A percentile compares a stretch with the other conserved stretches of the same genome.
These are phyloP conservation scores for Pediacus dermestoides DNA, from an alignment of 2,888 invertebrate species.

Conservation along the genomic window DNA sequence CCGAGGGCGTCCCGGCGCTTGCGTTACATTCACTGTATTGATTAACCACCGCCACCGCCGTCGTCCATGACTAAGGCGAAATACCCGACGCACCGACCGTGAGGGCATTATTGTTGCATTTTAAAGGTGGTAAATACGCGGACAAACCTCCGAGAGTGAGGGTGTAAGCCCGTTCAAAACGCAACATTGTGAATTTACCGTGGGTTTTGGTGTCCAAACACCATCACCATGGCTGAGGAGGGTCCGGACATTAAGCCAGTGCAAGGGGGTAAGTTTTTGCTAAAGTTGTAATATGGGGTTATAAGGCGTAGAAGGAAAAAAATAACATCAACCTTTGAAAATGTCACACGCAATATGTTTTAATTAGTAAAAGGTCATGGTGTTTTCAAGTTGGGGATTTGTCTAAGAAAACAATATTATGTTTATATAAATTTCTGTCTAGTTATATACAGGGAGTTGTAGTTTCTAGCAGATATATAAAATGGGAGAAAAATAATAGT, in stretches of 20 bases:
- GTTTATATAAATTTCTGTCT: no score
- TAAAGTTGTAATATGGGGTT: no score
- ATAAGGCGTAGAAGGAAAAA: no score
- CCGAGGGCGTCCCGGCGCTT: conserved; percentile 25
- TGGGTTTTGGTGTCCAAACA: conserved; percentile 14
- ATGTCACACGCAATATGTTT: no score
- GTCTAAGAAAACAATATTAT: no score
- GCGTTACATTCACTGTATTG: conserved; percentile 28
- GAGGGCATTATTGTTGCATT: conserved; percentile 7
- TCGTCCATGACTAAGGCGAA: conserved; percentile 31
- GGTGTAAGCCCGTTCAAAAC: conserved; percentile 17
- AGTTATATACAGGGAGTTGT: no score
- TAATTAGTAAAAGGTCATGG: no score
- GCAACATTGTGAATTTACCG: conserved; percentile 7
- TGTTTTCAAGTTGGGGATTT: no score
- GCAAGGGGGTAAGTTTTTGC: conserved; percentile 49
- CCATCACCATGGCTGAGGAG: conserved; percentile 52
- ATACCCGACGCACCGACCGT: conserved; percentile 18
- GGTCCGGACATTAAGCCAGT: conserved; percentile 60
- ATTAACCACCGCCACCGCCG: conserved; percentile 21
- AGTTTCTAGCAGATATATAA: no score
- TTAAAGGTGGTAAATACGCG: conserved; percentile 4
- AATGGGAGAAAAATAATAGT: no score
- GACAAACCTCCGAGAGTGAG: conserved; percentile 11
- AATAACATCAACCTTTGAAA: no score